Conservation (phyloP, 2,888 invertebrate species). For the Protophormia terraenovae region DNA sequence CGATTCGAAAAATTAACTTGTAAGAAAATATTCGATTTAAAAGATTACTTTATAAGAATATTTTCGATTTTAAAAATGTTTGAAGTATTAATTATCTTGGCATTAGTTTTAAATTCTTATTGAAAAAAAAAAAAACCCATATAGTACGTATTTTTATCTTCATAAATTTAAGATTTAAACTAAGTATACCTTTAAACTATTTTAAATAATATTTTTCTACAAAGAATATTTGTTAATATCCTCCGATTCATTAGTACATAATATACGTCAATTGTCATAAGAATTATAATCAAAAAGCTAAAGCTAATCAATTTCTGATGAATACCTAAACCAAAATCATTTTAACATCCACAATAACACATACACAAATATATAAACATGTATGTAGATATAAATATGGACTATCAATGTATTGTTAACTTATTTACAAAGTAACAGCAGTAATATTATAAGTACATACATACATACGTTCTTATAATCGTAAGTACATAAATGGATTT, state of each 20-base stretch:
- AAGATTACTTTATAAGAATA: too few species aligned
- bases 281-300: slow-evolving; percentile 41
- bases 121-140: too few species aligned
- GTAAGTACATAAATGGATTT: slow-evolving; percentile 44
- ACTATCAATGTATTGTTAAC: neutral
- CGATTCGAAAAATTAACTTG: too few species aligned
- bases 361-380: neutral
- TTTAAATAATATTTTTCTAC: too few species aligned
- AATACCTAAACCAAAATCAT: neutral
- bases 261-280: slow-evolving; percentile 43
- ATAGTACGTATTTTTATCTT: too few species aligned
- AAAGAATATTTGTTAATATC: neutral
- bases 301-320: slow-evolving; percentile 50
- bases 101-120: too few species aligned
- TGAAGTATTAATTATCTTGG: too few species aligned
- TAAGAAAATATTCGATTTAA: too few species aligned
- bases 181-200: too few species aligned
- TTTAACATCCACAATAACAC: neutral
- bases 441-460: neutral
- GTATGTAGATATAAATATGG: neutral
- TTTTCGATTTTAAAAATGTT: too few species aligned
- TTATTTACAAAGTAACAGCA: neutral
- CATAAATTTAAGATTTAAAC: too few species aligned
- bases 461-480: neutral
- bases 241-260: neutral